Evolutionary conservation across 2,888 invertebrate species (phyloP).

Genomic region (Eupelmus urozonus): DNA sequence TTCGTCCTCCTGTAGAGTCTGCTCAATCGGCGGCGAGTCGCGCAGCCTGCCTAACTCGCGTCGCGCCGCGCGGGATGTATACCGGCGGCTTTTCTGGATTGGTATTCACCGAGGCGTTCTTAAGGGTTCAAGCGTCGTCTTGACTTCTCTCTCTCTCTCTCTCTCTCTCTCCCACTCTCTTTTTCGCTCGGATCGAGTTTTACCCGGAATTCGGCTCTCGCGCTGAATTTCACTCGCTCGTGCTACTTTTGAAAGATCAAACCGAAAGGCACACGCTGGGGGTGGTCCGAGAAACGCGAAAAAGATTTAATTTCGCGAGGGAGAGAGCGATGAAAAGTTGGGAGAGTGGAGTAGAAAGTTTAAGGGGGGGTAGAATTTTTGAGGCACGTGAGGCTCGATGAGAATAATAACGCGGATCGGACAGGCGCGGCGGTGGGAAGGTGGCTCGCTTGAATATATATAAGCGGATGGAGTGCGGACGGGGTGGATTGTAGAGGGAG

Average conservation of each 20-base stretch:
- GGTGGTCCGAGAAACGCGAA: constrained; percentile 44
- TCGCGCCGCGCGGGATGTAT: background rate
- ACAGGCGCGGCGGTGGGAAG: background rate
- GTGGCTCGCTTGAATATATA: too few relatives aligned
- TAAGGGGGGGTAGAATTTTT: constrained; percentile 36
- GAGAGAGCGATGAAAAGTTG: constrained; percentile 8
- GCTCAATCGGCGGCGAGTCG: constrained; percentile 39
- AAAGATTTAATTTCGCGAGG: constrained; percentile 59
- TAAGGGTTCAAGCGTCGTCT: constrained; percentile 60
- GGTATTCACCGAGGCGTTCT: constrained; percentile 64
- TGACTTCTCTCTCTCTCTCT: constrained; percentile 21
- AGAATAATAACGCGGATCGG: constrained; percentile 34
- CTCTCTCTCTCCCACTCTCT: constrained; percentile 23
- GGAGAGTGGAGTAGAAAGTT: constrained; percentile 59
- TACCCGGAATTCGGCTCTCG: constrained; percentile 56
- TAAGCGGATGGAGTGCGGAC: too few relatives aligned
- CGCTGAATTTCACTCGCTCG: constrained; percentile 41
- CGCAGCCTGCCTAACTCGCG: constrained; percentile 9
- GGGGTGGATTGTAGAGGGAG: too few relatives aligned
- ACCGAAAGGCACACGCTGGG: constrained; percentile 48
- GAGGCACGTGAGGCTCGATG: background rate
- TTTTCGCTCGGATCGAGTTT: constrained; percentile 61
- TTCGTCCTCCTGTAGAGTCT: background rate
- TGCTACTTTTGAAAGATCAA: constrained; percentile 57
- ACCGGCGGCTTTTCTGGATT: constrained; percentile 56